These are phyloP conservation scores for Sinonovacula constricta DNA, from an alignment of 1,140 invertebrate genomes.

Conservation along the genomic window DNA sequence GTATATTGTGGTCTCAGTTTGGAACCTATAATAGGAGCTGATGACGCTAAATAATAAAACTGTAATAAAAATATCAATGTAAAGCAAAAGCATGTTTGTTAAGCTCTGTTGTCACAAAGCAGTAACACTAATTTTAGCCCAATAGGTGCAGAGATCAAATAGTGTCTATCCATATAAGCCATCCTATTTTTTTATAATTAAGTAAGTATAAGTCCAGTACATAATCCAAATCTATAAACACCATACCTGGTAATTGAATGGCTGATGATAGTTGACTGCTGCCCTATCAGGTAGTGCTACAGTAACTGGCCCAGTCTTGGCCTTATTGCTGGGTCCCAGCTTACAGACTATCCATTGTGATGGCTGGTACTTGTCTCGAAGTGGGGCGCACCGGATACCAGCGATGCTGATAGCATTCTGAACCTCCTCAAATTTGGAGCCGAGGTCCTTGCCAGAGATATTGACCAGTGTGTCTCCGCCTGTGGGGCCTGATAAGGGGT, in stretches of 20 bases:
- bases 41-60: too few relatives aligned
- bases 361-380: constrained; percentile 88
- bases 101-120: too few relatives aligned
- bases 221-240: neutral
- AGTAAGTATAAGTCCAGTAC: neutral
- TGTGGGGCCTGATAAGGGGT: constrained; percentile 94
- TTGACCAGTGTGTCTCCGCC: constrained; percentile 97
- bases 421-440: constrained; percentile 94
- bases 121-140: too few relatives aligned
- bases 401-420: constrained; percentile 94
- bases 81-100: too few relatives aligned
- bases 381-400: constrained; percentile 91
- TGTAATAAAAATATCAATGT: too few relatives aligned
- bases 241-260: constrained; percentile 42
- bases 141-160: neutral
- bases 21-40: too few relatives aligned
- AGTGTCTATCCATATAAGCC: neutral
- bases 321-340: constrained; percentile 27
- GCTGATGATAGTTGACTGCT: constrained; percentile 39
- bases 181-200: neutral
- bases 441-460: constrained; percentile 98
- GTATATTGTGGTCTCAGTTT: too few relatives aligned
- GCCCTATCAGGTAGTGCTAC: constrained; percentile 44
- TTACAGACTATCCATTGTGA: constrained; percentile 79
- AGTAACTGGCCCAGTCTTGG: constrained; percentile 21